Conservation (phyloP, 1,140 invertebrate species). For the Diachasma alloeum region DNA sequence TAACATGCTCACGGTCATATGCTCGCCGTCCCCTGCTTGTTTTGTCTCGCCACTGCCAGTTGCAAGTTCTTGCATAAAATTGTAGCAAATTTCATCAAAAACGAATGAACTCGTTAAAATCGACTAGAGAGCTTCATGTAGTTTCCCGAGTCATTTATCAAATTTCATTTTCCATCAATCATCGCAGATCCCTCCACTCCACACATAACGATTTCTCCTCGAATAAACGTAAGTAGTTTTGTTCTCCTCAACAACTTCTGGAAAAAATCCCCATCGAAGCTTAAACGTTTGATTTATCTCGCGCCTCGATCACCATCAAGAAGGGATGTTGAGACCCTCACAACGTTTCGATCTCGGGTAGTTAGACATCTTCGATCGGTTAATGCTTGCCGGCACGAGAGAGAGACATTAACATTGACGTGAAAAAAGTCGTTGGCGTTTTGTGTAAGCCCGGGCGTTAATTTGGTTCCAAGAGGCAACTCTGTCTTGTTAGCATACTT, state of each 20-base stretch:
- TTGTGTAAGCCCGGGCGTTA: slow-evolving; percentile 55
- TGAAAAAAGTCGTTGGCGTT: slow-evolving; percentile 44
- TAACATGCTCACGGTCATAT: too few species aligned
- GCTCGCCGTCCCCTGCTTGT: too few species aligned
- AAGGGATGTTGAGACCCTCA: neutral
- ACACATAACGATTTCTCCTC: neutral
- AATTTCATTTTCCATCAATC: too few species aligned
- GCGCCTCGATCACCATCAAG: neutral
- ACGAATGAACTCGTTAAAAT: too few species aligned
- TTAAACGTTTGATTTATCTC: slow-evolving; percentile 3
- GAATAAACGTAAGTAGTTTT: neutral
- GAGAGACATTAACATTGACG: slow-evolving; percentile 58
- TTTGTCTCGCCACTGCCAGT: too few species aligned
- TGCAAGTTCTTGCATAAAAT: too few species aligned
- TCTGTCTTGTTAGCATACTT: slow-evolving; percentile 64
- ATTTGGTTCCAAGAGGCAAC: slow-evolving; percentile 51
- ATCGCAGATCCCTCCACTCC: neutral
- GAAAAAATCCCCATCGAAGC: slow-evolving; percentile 28
- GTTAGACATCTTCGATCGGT: slow-evolving; percentile 48
- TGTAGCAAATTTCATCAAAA: too few species aligned
- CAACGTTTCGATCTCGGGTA: slow-evolving; percentile 39
- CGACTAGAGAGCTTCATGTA: too few species aligned
- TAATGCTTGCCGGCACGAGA: slow-evolving; percentile 45
- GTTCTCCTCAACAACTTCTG: slow-evolving; percentile 44
- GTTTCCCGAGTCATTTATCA: too few species aligned